Evolutionary conservation across 2,888 invertebrate genomes (phyloP), one percentile per base, ranked within the genome.

Genomic region (Iphiclides podalirius): DNA sequence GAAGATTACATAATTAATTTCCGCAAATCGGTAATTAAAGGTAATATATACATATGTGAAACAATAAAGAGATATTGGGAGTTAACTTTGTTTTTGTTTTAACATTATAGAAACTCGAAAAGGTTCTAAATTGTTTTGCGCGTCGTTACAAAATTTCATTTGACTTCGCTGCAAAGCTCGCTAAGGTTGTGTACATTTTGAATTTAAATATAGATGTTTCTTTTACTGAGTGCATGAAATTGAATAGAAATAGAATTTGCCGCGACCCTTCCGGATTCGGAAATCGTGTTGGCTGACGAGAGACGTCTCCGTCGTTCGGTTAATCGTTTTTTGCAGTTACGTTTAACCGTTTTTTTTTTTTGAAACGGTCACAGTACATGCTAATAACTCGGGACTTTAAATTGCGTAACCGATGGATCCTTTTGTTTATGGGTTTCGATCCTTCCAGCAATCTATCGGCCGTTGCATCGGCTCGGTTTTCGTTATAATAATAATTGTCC

Each of bases 401-500:
- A 83, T 85, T 79, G 79, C 79, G 80, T 84, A 82, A 87, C 80
- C 81, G 68, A 82, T 81, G 72, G 81, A 81, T 81, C 79, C 87
- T 85, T 86, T 86, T 87, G 87, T 85, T 85, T 86, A 87, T 86
- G 83, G 79, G 78, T 79, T 70, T 75, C 74, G 84, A 86, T 86
- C 87, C 87, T 87, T 87, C 86, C 87, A 86, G 86, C 86, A 87
- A 85, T 87, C 87, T 86, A 86, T 85, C 83, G 79, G 72, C 79
- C 82, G 86, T 85, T 85, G 79, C 49, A 44, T 50, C 49, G 41
- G 40, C 39, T 51, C 50, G 80, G 84, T 80, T 80, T 82, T 79
- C n/a, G 79, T 74, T 81, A 86, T 87, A 83, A 86, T 83, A 87
- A 85, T 88, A 88, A 88, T 88, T 88, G 87, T 83, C 83, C 88